phyloP scores from a whole-genome alignment of 1,140 invertebrate genomes.

The Adelges cooleyi region DNA sequence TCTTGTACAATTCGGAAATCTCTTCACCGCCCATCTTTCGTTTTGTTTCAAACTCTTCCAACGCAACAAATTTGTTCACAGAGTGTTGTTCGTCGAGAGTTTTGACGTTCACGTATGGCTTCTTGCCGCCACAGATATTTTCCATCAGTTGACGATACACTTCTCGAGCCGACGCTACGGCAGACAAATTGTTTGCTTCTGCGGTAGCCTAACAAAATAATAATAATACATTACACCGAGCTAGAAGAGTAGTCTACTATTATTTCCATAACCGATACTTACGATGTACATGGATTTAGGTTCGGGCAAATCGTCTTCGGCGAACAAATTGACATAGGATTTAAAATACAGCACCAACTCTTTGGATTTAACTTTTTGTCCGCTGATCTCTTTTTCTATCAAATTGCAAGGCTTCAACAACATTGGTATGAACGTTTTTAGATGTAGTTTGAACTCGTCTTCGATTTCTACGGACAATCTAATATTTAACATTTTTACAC shows the following conservation, averaged over 20 bases:
- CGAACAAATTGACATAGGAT: slow-evolving; percentile 92
- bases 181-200: slow-evolving; percentile 93
- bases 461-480: slow-evolving; percentile 87
- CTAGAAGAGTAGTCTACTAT: neutral
- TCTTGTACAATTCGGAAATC: slow-evolving; percentile 71
- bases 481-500: no score
- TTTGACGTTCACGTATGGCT: slow-evolving; percentile 74
- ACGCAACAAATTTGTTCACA: slow-evolving; percentile 59
- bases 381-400: slow-evolving; percentile 91
- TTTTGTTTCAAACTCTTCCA: slow-evolving; percentile 66
- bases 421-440: slow-evolving; percentile 75
- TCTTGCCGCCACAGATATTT: slow-evolving; percentile 73
- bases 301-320: slow-evolving; percentile 92
- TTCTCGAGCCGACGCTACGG: slow-evolving; percentile 88
- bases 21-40: slow-evolving; percentile 93
- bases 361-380: slow-evolving; percentile 77
- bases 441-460: slow-evolving; percentile 74
- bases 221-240: no score
- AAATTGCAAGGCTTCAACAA: slow-evolving; percentile 81
- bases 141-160: slow-evolving; percentile 89
- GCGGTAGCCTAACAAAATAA: slow-evolving; percentile 93
- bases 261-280: slow-evolving; percentile 37
- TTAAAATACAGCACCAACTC: slow-evolving; percentile 96
- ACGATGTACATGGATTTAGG: slow-evolving; percentile 97
- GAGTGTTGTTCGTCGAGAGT: slow-evolving; percentile 73